phyloP scores from a whole-genome alignment of 1,140 invertebrate species.

The Paracyclopina nana region DNA sequence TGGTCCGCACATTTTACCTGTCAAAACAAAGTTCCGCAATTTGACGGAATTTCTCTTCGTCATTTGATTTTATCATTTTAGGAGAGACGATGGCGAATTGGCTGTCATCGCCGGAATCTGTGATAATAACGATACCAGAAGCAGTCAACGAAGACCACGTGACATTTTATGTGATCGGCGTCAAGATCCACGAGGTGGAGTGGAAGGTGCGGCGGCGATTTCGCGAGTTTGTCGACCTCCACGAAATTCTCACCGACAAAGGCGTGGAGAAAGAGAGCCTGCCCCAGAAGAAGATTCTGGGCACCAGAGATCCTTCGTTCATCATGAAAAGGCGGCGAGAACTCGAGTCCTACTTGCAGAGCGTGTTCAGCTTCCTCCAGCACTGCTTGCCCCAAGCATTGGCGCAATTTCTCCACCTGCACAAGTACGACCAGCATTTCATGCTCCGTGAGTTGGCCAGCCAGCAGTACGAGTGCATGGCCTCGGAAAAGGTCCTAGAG shows the following conservation, averaged over 20 bases:
- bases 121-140: slow-evolving; percentile 5
- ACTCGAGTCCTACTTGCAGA: slow-evolving; percentile 1
- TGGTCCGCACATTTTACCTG: too few species aligned
- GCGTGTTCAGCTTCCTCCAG: neutral
- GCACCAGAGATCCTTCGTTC: slow-evolving; percentile 12
- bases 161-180: slow-evolving; percentile 2
- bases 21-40: too few species aligned
- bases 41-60: too few species aligned
- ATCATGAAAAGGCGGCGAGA: slow-evolving; percentile 8
- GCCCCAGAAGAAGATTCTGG: slow-evolving; percentile 14
- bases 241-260: slow-evolving; percentile 3
- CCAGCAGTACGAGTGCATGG: neutral
- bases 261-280: slow-evolving; percentile 4
- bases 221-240: slow-evolving; percentile 9
- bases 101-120: too few species aligned
- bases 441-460: neutral
- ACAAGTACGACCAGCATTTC: slow-evolving; percentile 6
- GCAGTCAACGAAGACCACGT: slow-evolving; percentile 2
- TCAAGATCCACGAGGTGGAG: neutral
- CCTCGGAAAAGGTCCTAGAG: neutral
- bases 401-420: slow-evolving; percentile 5
- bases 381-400: neutral
- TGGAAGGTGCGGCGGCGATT: slow-evolving; percentile 1
- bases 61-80: too few species aligned
- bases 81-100: too few species aligned